Percentiles rank a stretch among this genome's conserved stretches.
Evolutionary conservation across 2,888 invertebrate species (phyloP).

Genomic region (Hypena proboscidalis): DNA sequence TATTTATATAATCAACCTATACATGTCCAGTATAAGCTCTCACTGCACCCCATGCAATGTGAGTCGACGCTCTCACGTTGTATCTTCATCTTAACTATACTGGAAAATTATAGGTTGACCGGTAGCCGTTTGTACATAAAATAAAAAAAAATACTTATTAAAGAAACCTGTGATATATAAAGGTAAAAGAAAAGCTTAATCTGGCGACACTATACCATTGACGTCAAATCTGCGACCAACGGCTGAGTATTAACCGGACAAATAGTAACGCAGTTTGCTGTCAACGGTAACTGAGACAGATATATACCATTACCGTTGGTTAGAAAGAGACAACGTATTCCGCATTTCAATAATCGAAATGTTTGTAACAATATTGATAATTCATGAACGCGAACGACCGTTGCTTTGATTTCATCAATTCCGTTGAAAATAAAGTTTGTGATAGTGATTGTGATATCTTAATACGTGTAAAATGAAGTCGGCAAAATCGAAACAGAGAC

Average conservation of each 20-base stretch:
- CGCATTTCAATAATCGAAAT: conserved; percentile 35
- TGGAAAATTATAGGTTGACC: no score
- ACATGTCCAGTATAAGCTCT: no score
- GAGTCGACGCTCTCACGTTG: no score
- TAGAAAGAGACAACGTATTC: conserved; percentile 40
- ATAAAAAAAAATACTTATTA: no score
- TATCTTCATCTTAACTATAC: no score
- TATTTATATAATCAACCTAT: no score
- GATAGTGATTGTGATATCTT: conserved; percentile 47
- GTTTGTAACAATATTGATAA: conserved; percentile 46
- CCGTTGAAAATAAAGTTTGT: conserved; percentile 54
- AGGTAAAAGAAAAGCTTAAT: no score
- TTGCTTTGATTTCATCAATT: conserved; percentile 71
- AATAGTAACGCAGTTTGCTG: conserved; percentile 33
- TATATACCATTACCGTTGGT: conserved; percentile 4
- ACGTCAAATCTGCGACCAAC: conserved; percentile 35
- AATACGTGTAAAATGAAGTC: conserved; percentile 68
- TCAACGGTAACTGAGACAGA: conserved; percentile 42
- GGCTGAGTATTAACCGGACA: conserved; percentile 44
- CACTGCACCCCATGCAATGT: no score
- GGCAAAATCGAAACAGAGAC: conserved; percentile 75
- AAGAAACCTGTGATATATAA: no score
- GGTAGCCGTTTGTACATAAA: no score
- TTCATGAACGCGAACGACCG: conserved; percentile 69
- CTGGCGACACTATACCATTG: background rate